A percentile compares a stretch with the other conserved stretches of the same genome.
Evolutionary conservation across 2,797 vertebrate genomes (phyloP).

Genomic region (Ptychadena robeensis): DNA sequence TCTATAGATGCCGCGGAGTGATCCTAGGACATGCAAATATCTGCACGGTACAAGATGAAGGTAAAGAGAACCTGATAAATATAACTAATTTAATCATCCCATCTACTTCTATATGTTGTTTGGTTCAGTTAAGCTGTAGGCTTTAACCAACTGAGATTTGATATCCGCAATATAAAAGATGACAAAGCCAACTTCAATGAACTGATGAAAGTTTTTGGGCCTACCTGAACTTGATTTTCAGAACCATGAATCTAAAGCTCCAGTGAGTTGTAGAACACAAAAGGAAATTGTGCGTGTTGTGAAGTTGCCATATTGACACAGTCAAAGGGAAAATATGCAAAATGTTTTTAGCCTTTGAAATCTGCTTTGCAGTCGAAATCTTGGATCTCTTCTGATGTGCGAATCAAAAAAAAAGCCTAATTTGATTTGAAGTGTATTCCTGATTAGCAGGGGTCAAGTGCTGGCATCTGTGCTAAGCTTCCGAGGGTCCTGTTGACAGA

Average conservation of each 20-base stretch:
- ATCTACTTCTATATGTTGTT: too few relatives aligned
- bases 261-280: not conserved
- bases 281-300: slow-evolving; percentile 8
- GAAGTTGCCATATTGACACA: slow-evolving; percentile 38
- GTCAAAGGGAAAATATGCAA: slow-evolving; percentile 35
- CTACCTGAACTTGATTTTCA: not conserved
- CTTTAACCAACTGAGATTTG: not conserved
- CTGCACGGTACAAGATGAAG: too few relatives aligned
- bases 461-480: slow-evolving; percentile 19
- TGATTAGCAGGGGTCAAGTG: slow-evolving; percentile 43
- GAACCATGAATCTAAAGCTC: not conserved
- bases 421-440: slow-evolving; percentile 45
- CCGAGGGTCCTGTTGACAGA: slow-evolving; percentile 11
- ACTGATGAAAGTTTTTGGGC: not conserved
- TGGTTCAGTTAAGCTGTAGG: not conserved
- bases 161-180: not conserved
- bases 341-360: slow-evolving; percentile 42
- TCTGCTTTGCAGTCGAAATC: slow-evolving; percentile 18
- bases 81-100: too few relatives aligned
- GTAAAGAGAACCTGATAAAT: too few relatives aligned
- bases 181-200: not conserved
- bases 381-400: slow-evolving; percentile 32
- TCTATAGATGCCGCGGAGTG: too few relatives aligned
- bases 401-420: slow-evolving; percentile 24
- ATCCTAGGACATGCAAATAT: too few relatives aligned